Evolutionary conservation across 2,797 vertebrate species (phyloP), one percentile per base, ranked within the genome.

Genomic region (Toxotes lorentzi): DNA sequence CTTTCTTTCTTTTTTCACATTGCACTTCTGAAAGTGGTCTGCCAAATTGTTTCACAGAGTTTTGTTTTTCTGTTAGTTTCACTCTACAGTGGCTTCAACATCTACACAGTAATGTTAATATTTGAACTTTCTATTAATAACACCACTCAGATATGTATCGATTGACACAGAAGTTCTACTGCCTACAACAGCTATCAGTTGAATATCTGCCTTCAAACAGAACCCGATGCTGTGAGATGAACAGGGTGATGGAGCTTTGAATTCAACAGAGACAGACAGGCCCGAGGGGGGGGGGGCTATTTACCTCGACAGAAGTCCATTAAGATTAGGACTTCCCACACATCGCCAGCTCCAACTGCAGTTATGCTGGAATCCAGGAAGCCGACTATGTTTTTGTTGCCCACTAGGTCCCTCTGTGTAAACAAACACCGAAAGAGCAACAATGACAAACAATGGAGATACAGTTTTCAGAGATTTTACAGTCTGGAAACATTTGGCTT

Each of bases 261-360:
- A 51, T 62, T 67, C 41, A 83, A 34, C n/a, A 76, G 40, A 57
- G 53, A 67, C 38, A 80, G 57, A 78, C 41, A 66, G 43, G 48
- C 5, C 45, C 11, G 7, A 7, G 41, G 14, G 16, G 9, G 58
- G 57, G 14, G 58, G 76, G 50, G 16, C 62, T 8, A 76, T 77
- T 94, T 91, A 99, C 98, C 98, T 93, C 98, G 93, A 91, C 98
- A 99, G 91, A 96, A 98, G 90, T 99, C 98, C 98, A 99, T 99
- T 59, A 99, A 93, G 85, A 99, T 99, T 80, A 99, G 94, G 78
- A 99, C 98, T 83, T 99, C 98, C 97, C 97, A 99, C 12, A 99
- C 98, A 2, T 99, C 98, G 0, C 97, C 97, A 0, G 96, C 97
- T 92, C 97, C 98, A 2, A 99, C 96, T 1, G 95, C 95, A 70